Base-by-base conservation (phyloP, 2,797 vertebrate genomes). In the Labeo calbasu region DNA sequence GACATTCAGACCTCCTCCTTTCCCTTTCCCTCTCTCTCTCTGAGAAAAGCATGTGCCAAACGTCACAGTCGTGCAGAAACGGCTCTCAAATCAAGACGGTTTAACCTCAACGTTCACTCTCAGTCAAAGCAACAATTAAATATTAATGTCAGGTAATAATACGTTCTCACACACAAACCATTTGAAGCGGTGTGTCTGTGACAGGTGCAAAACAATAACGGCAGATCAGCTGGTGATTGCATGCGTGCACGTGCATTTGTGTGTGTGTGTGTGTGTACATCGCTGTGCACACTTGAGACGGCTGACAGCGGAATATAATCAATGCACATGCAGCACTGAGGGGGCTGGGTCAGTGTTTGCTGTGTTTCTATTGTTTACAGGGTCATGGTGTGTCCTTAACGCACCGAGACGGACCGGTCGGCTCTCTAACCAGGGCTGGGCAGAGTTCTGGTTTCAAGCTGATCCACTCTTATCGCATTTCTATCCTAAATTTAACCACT, bases 361-460 rank as follows among this genome's bases (percentile, higher is more conserved):
- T 71, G 72, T 13, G 51, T 73, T 93, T 91, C 92, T 90, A 91
- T 95, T 94, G 93, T 94, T 91, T 83, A 71, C 76, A 84, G 70
- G 84, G 82, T 85, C 48, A 85, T 8, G 12, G 50, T 88, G 88
- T 70, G 59, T 79, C 79, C n/a, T 32, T 40, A 25, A 59, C 17
- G 53, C 73, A 43, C 32, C 3, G 73, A 81, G 88, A 87, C 87
- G 85, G 50, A 73, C 87, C 81, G 1, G 12, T 72, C 23, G 5
- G 32, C 17, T 76, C 82, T 85, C 82, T 70, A 51, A 84, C 36
- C 68, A 28, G 88, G 23, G 78, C 21, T 88, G 90, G 91, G 89
- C 86, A 81, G 78, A 66, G 84, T 87, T 80, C 85, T 85, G 86
- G 86, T 88, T 87, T 91, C 89, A 92, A 92, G 89, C 89, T 84